phyloP scores from a whole-genome alignment of 1,140 invertebrate species.

The Cardiocondyla obscurior region DNA sequence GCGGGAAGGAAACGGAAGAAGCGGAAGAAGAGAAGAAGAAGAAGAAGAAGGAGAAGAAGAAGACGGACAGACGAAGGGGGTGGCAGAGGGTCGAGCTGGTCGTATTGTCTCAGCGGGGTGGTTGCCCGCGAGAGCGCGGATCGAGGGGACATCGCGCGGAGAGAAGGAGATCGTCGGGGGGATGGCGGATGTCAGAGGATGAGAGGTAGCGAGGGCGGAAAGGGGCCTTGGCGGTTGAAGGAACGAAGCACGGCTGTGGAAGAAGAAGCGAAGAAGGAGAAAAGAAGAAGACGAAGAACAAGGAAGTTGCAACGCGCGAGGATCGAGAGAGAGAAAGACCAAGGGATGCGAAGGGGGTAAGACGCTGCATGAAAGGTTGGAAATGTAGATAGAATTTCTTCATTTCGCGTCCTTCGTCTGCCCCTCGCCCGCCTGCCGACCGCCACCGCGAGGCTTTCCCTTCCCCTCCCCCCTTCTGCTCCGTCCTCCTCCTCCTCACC shows the following conservation, averaged over 20 bases:
- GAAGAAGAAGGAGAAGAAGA: conserved; percentile 57
- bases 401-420: conserved; percentile 82
- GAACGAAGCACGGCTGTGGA: conserved; percentile 66
- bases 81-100: conserved; percentile 67
- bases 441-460: conserved; percentile 71
- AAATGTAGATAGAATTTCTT: conserved; percentile 85
- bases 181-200: conserved; percentile 54
- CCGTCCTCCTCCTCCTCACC: conserved; percentile 19
- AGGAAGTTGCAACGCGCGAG: conserved; percentile 61
- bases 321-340: conserved; percentile 39
- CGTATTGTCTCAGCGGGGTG: conserved; percentile 82
- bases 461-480: conserved; percentile 41
- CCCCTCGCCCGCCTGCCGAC: conserved; percentile 69
- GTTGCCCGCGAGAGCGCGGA: conserved; percentile 74
- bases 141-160: conserved; percentile 68
- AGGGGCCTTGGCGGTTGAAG: conserved; percentile 63
- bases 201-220: conserved; percentile 46
- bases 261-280: conserved; percentile 69
- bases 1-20: conserved; percentile 58
- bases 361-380: conserved; percentile 84
- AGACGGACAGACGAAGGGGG: conserved; percentile 59
- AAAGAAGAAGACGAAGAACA: conserved; percentile 63
- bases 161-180: conserved; percentile 49
- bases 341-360: conserved; percentile 76
- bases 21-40: conserved; percentile 57